Evolutionary conservation across 2,113 vertebrate species (phyloP), one percentile per base, ranked within the genome.

Genomic region (Charadrius vociferus): DNA sequence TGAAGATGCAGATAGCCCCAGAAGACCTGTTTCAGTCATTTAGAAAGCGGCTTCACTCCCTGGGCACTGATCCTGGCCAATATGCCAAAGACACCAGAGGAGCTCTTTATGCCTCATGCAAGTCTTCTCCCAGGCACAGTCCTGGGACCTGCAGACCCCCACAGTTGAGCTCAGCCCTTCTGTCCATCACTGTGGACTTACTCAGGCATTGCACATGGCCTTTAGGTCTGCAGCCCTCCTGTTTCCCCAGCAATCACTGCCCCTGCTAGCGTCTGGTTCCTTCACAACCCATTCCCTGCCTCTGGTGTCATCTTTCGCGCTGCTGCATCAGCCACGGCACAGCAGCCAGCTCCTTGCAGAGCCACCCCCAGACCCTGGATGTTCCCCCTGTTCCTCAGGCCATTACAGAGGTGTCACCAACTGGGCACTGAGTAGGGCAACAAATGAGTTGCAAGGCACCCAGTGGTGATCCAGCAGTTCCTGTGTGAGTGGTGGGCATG

Each of bases 381-480:
- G 7, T 39, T 34, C 7, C 19, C 50, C 12, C 19, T 52, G 14
- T 49, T 77, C n/a, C 52, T 90, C 24, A 52, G 34, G 8, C 61
- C 43, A 3, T 84, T 53, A 53, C 2, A 59, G 70, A 80, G 37
- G 4, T 56, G 19, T 68, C 53, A 67, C 63, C 29, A 77, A 16
- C 19, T 49, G 82, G 26, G 58, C 41, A 18, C 39, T 14, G 49
- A 73, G 29, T 17, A 77, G 53, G 18, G 29, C 23, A 63, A 74
- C 15, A 14, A 0, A 0, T 4, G 22, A 62, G 30, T 30, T 18
- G 10, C 49, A 20, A 0, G 0, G 34, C 39, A 75, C 18, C 47
- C 68, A 61, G 39, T 0, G 1, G 15, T 34, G n/a, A 70, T 58
- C 71, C 88, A 77, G 29, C 34, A 90, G 43, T 20, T 81, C 52